Percentiles rank a stretch among this genome's conserved stretches.
phyloP scores from a whole-genome alignment of 2,797 vertebrate genomes.

The Sorex maritimensis region DNA sequence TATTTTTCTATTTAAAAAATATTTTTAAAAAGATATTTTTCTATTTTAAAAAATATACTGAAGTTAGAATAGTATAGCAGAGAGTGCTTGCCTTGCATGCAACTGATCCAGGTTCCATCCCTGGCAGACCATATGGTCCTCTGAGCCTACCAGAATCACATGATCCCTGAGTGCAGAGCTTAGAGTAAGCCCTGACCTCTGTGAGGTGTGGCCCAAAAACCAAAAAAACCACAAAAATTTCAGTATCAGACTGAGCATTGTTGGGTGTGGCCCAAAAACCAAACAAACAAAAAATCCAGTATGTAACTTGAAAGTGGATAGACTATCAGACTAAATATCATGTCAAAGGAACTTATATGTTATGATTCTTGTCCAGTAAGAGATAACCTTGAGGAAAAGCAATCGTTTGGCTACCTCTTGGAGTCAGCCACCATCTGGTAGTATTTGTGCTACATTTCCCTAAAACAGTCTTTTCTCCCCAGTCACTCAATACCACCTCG shows the following conservation, averaged over 20 bases:
- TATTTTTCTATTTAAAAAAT: slow-evolving; percentile 25
- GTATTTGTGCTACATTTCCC: neutral
- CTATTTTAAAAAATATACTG: too few species aligned
- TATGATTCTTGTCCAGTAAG: neutral
- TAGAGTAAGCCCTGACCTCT: too few species aligned
- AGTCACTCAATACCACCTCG: neutral
- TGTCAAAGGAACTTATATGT: slow-evolving; percentile 2
- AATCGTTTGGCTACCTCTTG: neutral
- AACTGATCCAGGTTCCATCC: too few species aligned
- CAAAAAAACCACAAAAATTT: too few species aligned
- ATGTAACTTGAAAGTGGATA: slow-evolving; percentile 44
- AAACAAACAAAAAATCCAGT: too few species aligned
- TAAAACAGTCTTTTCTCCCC: neutral
- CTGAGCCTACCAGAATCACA: too few species aligned
- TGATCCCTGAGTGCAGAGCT: too few species aligned
- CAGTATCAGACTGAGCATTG: neutral
- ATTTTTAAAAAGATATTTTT: neutral
- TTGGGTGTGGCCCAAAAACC: too few species aligned
- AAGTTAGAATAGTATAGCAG: too few species aligned
- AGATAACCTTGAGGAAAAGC: neutral
- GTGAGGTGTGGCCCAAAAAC: too few species aligned
- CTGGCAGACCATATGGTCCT: too few species aligned
- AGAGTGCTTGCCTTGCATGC: too few species aligned
- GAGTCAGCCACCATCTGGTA: neutral
- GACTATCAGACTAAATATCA: neutral